Evolutionary conservation across 2,888 invertebrate genomes (phyloP).

Genomic region (Parochlus steinenii): DNA sequence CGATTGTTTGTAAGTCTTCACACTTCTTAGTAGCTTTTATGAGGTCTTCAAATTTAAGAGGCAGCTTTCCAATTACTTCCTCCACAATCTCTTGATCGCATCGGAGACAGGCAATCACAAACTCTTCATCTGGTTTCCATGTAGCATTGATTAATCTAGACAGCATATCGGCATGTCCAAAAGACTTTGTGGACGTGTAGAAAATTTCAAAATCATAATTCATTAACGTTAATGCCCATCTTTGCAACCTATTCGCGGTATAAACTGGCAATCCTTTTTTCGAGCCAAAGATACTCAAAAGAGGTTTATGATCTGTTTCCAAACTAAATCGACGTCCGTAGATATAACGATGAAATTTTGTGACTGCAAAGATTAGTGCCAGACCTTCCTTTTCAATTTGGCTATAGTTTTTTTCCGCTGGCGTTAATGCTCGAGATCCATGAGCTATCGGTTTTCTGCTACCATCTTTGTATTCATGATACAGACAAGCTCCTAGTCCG

Average conservation of each 20-base stretch:
- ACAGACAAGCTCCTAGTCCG: constrained; percentile 15
- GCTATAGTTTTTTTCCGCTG: constrained; percentile 20
- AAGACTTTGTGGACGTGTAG: constrained; percentile 15
- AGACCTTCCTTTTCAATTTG: constrained; percentile 23
- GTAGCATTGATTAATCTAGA: constrained; percentile 15
- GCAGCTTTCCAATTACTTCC: too few species aligned
- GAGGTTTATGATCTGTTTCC: constrained; percentile 25
- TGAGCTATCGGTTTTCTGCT: constrained; percentile 19
- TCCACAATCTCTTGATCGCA: too few species aligned
- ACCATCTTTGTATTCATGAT: constrained; percentile 18
- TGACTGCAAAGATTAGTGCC: constrained; percentile 19
- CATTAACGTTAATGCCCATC: constrained; percentile 18
- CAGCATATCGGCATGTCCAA: constrained; percentile 16
- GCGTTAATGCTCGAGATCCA: constrained; percentile 20
- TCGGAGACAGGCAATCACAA: constrained; percentile 8
- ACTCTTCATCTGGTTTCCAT: constrained; percentile 7
- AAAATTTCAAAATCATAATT: constrained; percentile 15
- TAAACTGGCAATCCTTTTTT: constrained; percentile 19
- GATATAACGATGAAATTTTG: constrained; percentile 21
- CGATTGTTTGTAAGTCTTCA: too few species aligned
- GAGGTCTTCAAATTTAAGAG: too few species aligned
- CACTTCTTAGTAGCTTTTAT: too few species aligned
- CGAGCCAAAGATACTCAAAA: constrained; percentile 22
- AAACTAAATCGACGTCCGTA: constrained; percentile 20
- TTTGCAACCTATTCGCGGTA: constrained; percentile 20